Base-by-base conservation (phyloP, 2,113 vertebrate species). In the Diphyllodes magnificus region DNA sequence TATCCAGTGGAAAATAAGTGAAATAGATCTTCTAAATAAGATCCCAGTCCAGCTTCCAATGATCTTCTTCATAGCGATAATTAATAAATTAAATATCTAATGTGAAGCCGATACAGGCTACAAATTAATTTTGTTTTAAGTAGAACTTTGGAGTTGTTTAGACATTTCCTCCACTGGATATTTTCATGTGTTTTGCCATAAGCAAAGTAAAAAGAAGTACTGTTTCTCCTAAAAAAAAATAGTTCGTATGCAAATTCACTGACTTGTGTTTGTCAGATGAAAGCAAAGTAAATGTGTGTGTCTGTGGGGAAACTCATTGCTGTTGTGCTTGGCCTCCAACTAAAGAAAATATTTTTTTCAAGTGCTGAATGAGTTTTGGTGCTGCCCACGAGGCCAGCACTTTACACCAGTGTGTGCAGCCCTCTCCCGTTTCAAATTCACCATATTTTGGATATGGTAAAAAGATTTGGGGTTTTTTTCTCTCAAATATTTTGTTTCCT, bases 401-500 rank as follows among this genome's bases (percentile, higher is more conserved):
- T 66, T 91, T 10, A 47, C 15, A 82, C 22, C 73, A 66, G 33
- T 40, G 35, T 79, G 39, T 66, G 63, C 56, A 95, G 53, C 35
- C 45, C 42, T 92, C 77, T 96, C 54, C 30, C 82, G 45, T 91
- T 94, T 83, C 82, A 88, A 86, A 93, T 93, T 80, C 59, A 59
- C 64, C 51, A 2, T 31, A 76, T 61, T 77, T 80, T 31, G 59
- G 63, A 19, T 51, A 80, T 63, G 51, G 50, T 80, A 94, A 96
- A 77, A 91, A 69, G 51, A 42, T 42, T 77, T 77, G 56, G 56
- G 69, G 20, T 93, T 57, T 40, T 69, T 94, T 86, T 83, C 71
- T 95, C 14, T 79, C 45, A 93, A 95, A 88, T 95, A 95, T 95
- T 96, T 95, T 95, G 39, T 59, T 95, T 95, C 88, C 59, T 88